These are phyloP conservation scores for Drosophila merina DNA, from an alignment of 2,888 invertebrate genomes.

Conservation along the genomic window DNA sequence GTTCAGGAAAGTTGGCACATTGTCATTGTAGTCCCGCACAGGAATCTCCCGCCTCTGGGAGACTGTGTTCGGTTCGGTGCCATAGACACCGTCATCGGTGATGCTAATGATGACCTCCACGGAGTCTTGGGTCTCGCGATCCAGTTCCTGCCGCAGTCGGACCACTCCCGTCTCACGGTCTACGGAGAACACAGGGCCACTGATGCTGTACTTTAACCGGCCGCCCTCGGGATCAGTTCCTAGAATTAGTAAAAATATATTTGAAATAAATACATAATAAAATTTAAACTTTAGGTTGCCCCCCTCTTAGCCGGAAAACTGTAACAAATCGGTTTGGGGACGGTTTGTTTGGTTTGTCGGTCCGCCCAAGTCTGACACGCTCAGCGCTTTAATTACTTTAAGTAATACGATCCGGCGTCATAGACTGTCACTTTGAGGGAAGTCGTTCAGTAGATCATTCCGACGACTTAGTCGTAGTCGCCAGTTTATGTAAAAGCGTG, in stretches of 20 bases:
- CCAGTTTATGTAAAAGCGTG: slow-evolving; percentile 70
- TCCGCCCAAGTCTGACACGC: slow-evolving; percentile 61
- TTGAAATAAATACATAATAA: background rate
- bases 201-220: slow-evolving; percentile 90
- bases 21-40: slow-evolving; percentile 92
- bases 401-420: slow-evolving; percentile 57
- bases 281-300: background rate
- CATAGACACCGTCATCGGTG: slow-evolving; percentile 89
- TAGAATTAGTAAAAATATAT: slow-evolving; percentile 62
- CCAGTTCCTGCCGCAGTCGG: slow-evolving; percentile 88
- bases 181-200: slow-evolving; percentile 92
- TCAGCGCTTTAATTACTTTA: slow-evolving; percentile 69
- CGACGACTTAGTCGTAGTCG: slow-evolving; percentile 8
- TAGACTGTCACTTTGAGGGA: slow-evolving; percentile 54
- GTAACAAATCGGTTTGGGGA: slow-evolving; percentile 53
- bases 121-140: slow-evolving; percentile 88
- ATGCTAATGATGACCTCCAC: slow-evolving; percentile 93
- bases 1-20: slow-evolving; percentile 89
- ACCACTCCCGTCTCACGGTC: slow-evolving; percentile 90
- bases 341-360: slow-evolving; percentile 44
- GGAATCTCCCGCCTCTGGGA: slow-evolving; percentile 91
- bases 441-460: slow-evolving; percentile 40
- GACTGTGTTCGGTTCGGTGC: slow-evolving; percentile 91
- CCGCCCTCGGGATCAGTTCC: slow-evolving; percentile 91
- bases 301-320: slow-evolving; percentile 11